Base-by-base conservation (phyloP, 2,888 invertebrate genomes). In the Cephus nigrinus region DNA sequence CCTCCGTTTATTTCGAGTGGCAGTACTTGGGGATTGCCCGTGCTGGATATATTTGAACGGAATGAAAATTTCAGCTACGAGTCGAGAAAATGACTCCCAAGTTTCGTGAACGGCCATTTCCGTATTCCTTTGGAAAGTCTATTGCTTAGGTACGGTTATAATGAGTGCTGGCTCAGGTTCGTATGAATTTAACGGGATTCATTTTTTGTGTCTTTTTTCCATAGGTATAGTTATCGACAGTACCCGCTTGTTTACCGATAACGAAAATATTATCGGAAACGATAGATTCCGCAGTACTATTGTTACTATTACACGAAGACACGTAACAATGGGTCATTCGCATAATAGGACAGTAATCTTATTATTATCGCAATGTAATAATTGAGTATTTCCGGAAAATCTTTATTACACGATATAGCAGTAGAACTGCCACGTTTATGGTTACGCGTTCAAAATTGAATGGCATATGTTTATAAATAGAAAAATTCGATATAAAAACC, bases 1-100 rank as follows among this genome's bases (percentile, higher is more conserved):
- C 12, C 71, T 31, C 12, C 71, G 71, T 71, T 71, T 71, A 71
- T 71, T 71, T 71, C 71, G 71, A 71, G 71, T 55, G 23, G 23
- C 5, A 55, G 55, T 55, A 55, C 55, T 55, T 23, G 55, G 55
- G 55, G 55, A 55, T 23, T 55, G 55, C 55, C 23, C 5, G 23
- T 55, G 55, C 55, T 23, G 23, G 15, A 55, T 55, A 55, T 55
- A 55, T 23, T 55, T 55, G 9, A 55, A 55, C 23, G 23, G 23
- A 23, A 55, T 23, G 23, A 55, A 55, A 23, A 9, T 23, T 15
- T 23, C 23, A 55, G 15, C 23, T 5, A 23, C 55, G 55, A 55
- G 55, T 23, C 55, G 23, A 23, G 55, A 23, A 55, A 55, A 23
- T 55, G 55, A 55, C 23, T 55, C 23, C 9, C 23, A 55, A 23